Conservation (phyloP, 92 coral and sea anemone species). For the Epizoanthus stellaris region DNA sequence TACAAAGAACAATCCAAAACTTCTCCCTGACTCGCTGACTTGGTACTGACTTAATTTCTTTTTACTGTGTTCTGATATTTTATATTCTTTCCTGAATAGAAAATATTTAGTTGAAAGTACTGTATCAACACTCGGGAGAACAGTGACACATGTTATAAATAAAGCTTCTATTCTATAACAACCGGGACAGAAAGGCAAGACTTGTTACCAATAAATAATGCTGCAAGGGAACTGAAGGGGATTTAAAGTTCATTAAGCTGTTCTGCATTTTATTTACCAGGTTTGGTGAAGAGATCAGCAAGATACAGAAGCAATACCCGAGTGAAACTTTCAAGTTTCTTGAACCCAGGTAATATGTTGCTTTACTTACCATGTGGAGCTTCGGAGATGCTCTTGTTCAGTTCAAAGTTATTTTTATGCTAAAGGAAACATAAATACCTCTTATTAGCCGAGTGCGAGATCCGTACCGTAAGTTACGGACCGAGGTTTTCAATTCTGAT, state of each 20-base stretch:
- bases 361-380: neutral
- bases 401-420: no score
- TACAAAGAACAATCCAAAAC: no score
- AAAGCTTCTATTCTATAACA: no score
- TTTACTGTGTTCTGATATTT: neutral
- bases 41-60: neutral
- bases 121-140: no score
- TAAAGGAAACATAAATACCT: neutral
- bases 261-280: slow-evolving; percentile 42
- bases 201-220: no score
- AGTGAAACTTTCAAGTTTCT: slow-evolving; percentile 97
- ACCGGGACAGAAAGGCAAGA: no score
- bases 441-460: no score
- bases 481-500: no score
- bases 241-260: neutral
- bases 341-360: slow-evolving; percentile 81
- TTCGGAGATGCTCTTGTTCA: neutral
- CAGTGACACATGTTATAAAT: no score
- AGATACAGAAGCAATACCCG: slow-evolving; percentile 90
- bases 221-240: no score
- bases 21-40: no score
- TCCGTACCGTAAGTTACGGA: no score
- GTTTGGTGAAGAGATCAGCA: slow-evolving; percentile 88
- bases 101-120: neutral
- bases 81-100: neutral